Conservation (phyloP, 2,797 vertebrate genomes). For the Hippoglossus hippoglossus region DNA sequence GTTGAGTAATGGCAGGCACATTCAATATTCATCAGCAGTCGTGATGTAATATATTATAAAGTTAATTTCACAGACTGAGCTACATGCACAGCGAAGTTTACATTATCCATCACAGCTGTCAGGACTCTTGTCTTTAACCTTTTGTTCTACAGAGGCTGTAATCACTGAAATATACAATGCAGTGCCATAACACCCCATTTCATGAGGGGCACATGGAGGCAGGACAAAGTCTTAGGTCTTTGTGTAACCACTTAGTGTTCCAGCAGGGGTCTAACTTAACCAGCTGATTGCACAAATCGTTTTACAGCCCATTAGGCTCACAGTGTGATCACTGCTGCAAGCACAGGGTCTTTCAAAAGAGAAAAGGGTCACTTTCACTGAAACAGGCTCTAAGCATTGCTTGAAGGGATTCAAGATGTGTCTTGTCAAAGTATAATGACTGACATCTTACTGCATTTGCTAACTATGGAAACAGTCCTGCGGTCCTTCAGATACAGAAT, state of each 20-base stretch:
- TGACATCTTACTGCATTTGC: background rate
- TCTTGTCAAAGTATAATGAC: background rate
- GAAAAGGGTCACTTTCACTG: background rate
- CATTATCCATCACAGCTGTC: background rate
- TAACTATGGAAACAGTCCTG: background rate
- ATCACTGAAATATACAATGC: background rate
- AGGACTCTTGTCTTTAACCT: background rate
- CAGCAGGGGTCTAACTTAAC: conserved; percentile 19
- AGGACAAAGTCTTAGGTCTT: conserved; percentile 11
- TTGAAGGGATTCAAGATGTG: conserved; percentile 4
- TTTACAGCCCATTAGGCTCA: conserved; percentile 32
- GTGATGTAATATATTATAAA: conserved; percentile 2
- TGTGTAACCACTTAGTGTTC: conserved; percentile 8
- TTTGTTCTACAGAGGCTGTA: conserved; percentile 8
- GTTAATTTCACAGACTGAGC: conserved; percentile 5
- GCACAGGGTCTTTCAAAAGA: background rate
- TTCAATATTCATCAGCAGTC: background rate
- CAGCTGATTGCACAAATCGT: conserved; percentile 28
- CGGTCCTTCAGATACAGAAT: background rate
- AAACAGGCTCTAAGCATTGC: background rate
- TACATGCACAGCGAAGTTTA: background rate
- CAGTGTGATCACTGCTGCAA: conserved; percentile 26
- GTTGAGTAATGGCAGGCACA: background rate
- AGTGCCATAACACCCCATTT: background rate
- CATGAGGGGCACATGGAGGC: background rate